Evolutionary conservation across 2,113 vertebrate species (phyloP).

Genomic region (Lonchura striata): DNA sequence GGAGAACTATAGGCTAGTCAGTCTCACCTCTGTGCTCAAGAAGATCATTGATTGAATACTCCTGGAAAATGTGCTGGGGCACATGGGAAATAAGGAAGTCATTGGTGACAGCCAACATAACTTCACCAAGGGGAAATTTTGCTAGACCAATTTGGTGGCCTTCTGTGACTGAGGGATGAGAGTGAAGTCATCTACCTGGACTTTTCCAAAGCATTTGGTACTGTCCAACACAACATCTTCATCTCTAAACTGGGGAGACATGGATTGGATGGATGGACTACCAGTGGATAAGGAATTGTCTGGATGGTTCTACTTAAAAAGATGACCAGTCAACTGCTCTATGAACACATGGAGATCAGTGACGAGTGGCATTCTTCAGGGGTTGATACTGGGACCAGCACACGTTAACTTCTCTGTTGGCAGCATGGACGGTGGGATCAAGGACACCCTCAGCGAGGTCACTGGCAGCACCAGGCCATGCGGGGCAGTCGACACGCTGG

Average conservation of each 20-base stretch:
- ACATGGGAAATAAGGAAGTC: not conserved
- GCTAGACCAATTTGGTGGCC: not conserved
- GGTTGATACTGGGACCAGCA: accelerated
- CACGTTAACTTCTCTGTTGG: not conserved
- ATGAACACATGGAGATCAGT: not conserved
- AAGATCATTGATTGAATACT: not conserved
- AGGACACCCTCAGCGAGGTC: not conserved
- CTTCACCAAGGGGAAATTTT: not conserved
- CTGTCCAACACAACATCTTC: not conserved
- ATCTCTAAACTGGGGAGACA: not conserved
- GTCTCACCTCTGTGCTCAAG: not conserved
- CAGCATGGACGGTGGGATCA: not conserved
- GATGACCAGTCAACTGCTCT: not conserved
- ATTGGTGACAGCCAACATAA: not conserved
- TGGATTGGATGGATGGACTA: not conserved
- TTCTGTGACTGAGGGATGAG: not conserved
- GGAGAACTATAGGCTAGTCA: not conserved
- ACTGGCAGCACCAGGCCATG: not conserved
- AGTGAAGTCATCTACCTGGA: not conserved
- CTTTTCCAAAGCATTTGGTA: not conserved
- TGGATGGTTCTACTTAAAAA: not conserved
- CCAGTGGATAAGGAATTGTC: not conserved
- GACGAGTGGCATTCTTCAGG: not conserved
- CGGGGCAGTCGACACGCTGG: accelerated
- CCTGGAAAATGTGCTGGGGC: not conserved